Conservation (phyloP, 2,113 vertebrate species). For the Caranx melampygus region DNA sequence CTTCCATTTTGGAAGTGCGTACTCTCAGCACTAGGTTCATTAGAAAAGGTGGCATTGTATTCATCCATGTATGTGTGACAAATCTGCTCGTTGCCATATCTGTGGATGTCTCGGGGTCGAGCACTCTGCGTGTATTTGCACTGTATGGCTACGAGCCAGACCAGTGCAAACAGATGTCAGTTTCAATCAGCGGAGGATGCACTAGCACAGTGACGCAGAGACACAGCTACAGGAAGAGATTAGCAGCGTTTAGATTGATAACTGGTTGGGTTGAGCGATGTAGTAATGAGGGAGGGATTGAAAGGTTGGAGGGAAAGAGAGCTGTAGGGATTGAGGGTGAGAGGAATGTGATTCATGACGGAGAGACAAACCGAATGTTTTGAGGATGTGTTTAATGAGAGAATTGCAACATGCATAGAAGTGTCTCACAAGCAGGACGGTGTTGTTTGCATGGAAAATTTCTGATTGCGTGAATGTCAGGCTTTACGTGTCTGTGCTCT, state of each 20-base stretch:
- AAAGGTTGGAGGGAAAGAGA: constrained; percentile 20
- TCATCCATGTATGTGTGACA: neutral
- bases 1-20: neutral
- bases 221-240: constrained; percentile 76
- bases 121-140: constrained; percentile 25
- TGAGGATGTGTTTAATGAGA: constrained; percentile 29
- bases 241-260: constrained; percentile 64
- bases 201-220: constrained; percentile 61
- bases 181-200: constrained; percentile 69
- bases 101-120: constrained; percentile 22
- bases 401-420: neutral
- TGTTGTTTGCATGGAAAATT: neutral
- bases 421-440: constrained; percentile 20
- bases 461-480: neutral
- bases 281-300: constrained; percentile 30
- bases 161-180: constrained; percentile 78
- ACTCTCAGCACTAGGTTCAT: neutral
- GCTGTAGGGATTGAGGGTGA: constrained; percentile 16
- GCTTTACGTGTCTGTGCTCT: constrained; percentile 1
- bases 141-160: constrained; percentile 53
- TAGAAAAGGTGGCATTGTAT: neutral
- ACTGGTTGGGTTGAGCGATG: constrained; percentile 47
- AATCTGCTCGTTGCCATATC: constrained; percentile 15
- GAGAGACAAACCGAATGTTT: constrained; percentile 11
- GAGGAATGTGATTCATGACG: constrained; percentile 26